Percentiles rank a stretch among this genome's conserved stretches.
Evolutionary conservation across 2,797 vertebrate genomes (phyloP).

Genomic region (Falco concolor): DNA sequence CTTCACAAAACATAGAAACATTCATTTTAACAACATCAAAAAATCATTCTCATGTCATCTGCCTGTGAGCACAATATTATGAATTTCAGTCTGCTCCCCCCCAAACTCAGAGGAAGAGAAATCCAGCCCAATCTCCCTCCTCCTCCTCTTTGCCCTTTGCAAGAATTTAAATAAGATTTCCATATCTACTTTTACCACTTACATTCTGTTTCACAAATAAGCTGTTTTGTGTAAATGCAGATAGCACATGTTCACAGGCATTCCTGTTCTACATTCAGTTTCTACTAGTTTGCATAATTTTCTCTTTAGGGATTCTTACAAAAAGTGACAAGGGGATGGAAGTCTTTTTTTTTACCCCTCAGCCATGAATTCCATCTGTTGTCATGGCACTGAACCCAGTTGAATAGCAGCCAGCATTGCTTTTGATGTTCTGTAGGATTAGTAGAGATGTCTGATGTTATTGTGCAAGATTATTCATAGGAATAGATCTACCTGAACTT

Average conservation of each 20-base stretch:
- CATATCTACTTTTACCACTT: slow-evolving; percentile 24
- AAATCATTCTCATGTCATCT: background rate
- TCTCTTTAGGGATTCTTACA: slow-evolving; percentile 59
- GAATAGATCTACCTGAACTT: slow-evolving; percentile 46
- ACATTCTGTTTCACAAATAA: slow-evolving; percentile 30
- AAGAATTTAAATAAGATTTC: slow-evolving; percentile 25
- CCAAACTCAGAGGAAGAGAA: background rate
- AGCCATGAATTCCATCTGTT: slow-evolving; percentile 67
- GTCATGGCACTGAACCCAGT: slow-evolving; percentile 63
- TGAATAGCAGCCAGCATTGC: slow-evolving; percentile 58
- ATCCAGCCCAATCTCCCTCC: background rate
- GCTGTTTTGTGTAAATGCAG: background rate
- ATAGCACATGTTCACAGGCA: background rate
- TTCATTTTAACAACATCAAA: background rate
- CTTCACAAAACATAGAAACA: background rate
- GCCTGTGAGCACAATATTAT: slow-evolving; percentile 7
- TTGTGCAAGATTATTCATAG: slow-evolving; percentile 50
- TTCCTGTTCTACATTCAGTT: slow-evolving; percentile 50
- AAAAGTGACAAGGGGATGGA: slow-evolving; percentile 59
- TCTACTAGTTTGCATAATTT: slow-evolving; percentile 48
- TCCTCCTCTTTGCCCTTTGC: background rate
- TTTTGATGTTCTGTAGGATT: slow-evolving; percentile 58
- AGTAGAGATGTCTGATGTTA: slow-evolving; percentile 54
- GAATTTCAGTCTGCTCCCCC: background rate
- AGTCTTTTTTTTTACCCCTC: slow-evolving; percentile 55